Evolutionary conservation across 2,113 vertebrate genomes (phyloP).

Genomic region (Narcine bancroftii): DNA sequence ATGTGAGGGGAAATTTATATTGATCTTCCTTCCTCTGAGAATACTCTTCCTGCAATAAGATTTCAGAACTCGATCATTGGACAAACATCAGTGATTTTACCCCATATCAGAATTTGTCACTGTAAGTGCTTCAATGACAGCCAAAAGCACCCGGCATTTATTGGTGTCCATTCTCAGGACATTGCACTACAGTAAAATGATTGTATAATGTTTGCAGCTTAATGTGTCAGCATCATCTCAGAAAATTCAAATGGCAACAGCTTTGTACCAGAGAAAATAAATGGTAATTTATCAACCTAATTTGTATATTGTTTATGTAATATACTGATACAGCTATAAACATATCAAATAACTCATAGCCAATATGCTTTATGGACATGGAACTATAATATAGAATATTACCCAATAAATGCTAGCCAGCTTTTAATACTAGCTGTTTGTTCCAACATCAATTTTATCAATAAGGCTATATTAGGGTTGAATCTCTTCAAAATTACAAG

Average conservation of each 20-base stretch:
- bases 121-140: constrained; percentile 28
- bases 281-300: constrained; percentile 33
- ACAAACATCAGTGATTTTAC: constrained; percentile 25
- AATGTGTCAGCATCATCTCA: constrained; percentile 16
- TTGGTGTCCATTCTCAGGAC: constrained; percentile 25
- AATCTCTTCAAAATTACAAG: not conserved
- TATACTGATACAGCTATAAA: constrained; percentile 30
- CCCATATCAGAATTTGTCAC: constrained; percentile 24
- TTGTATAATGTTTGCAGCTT: constrained; percentile 5
- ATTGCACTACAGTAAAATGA: constrained; percentile 34
- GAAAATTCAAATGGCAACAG: constrained; percentile 34
- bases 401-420: not conserved
- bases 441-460: constrained; percentile 29
- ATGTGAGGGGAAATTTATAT: not conserved
- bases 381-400: constrained; percentile 18
- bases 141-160: constrained; percentile 15
- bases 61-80: not conserved
- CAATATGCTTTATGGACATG: constrained; percentile 29
- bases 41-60: not conserved
- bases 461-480: not conserved
- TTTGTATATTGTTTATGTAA: constrained; percentile 37
- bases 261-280: constrained; percentile 31
- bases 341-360: constrained; percentile 29
- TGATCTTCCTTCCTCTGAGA: not conserved
- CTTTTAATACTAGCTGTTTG: constrained; percentile 9